Base-by-base conservation (phyloP, 2,888 invertebrate genomes). In the Folsomia candida region DNA sequence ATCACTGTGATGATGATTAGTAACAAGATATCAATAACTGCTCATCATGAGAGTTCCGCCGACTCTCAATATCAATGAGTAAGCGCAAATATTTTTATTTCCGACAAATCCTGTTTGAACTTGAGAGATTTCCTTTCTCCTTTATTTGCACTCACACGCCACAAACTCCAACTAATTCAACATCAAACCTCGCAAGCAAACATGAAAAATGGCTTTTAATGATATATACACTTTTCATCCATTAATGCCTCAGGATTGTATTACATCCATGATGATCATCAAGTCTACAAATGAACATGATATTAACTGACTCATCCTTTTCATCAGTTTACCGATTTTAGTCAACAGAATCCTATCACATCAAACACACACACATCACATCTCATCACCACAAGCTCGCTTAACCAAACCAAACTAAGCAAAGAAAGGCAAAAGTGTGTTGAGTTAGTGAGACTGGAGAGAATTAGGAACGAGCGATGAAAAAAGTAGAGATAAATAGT, bases 21-120 rank as follows among this genome's bases (percentile, higher is more conserved):
- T 37, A 37, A 37, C 37, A 37, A 37, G 37, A 37, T 37, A 37
- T 37, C 37, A 37, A 37, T 37, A 37, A 37, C 37, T 37, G 54
- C 18, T 54, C 54, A 64, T 64, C 63, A 69, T 69, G 29, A 27
- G 54, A 68, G 64, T 72, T 37, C 37, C 14, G 37, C 37, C 37
- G 6, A 37, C 14, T 37, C 14, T 37, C 6, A 37, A 14, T 4
- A 9, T 76, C 76, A 70, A 76, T 76, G 72, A 73, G 72, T 54
- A 73, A 79, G 76, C 76, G 79, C 79, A 79, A 79, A 79, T 79
- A 79, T 79, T 79, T 76, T 78, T 75, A 77, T 76, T 79, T 78
- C 77, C 78, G 76, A 75, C 77, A 74, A 73, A 73, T 74, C 71
- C 68, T 79, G 75, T 79, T 78, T 78, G 78, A 76, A 77, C 76